Conservation (phyloP, 2,888 invertebrate species). For the Lydus trimaculatus region DNA sequence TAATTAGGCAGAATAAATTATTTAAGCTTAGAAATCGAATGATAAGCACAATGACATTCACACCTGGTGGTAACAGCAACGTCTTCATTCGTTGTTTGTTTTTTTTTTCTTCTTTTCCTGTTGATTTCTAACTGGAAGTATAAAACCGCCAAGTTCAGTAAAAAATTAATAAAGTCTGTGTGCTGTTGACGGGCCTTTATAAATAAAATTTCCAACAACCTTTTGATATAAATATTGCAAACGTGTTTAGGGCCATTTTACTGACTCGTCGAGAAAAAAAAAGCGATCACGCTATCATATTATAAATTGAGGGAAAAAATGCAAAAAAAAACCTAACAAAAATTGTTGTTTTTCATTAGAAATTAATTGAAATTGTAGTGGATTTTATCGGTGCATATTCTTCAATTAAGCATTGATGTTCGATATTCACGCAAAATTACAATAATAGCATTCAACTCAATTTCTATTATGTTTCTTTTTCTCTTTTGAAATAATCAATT, state of each 20-base stretch:
- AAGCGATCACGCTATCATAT: background rate
- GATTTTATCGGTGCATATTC: background rate
- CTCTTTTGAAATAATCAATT: background rate
- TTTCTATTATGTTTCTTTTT: background rate
- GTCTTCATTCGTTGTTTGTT: too few relatives aligned
- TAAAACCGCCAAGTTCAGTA: conserved; percentile 19
- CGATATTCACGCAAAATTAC: background rate
- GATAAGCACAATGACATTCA: background rate
- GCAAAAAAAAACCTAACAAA: too few relatives aligned
- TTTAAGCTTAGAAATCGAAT: background rate
- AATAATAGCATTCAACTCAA: background rate
- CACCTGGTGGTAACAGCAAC: background rate
- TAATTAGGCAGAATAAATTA: background rate
- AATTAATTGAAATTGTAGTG: background rate
- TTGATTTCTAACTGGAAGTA: background rate
- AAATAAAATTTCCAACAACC: conserved; percentile 29
- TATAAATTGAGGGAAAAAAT: background rate
- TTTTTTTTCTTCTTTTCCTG: background rate
- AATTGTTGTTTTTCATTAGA: background rate
- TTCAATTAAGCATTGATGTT: background rate
- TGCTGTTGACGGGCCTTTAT: conserved; percentile 28
- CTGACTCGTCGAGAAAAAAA: background rate
- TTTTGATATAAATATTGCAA: conserved; percentile 26
- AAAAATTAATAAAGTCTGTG: conserved; percentile 32
- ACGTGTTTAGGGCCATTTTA: conserved; percentile 27